Evolutionary conservation across 2,113 vertebrate genomes (phyloP), one percentile per base, ranked within the genome.

Genomic region (Xenopus borealis): DNA sequence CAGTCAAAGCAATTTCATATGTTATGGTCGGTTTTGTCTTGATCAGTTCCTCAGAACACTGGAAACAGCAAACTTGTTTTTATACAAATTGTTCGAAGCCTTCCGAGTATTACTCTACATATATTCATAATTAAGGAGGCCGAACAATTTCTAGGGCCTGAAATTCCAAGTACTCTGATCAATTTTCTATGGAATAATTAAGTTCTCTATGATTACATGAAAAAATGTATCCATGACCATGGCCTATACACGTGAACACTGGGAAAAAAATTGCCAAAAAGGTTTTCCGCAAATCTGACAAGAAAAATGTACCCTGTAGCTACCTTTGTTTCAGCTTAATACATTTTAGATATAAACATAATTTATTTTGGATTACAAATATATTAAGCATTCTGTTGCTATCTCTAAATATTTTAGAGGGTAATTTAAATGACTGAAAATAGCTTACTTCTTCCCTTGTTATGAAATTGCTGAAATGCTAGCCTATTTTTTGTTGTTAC

Each of bases 111-210:
- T 17, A 19, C 12, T 67, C 45, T 50, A 67, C 18, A 66, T 40
- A 66, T 14, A 68, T 20, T 17, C 40, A 67, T n/a, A 50, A 69
- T 66, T 18, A 59, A 68, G 45, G n/a, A n/a, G 23, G 18, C 44
- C 53, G 17, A 68, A 69, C 23, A 12, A 12, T 55, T 69, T 63
- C 27, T 33, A 23, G 50, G 16, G 12, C 17, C 58, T 17, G 12
- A 68, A 62, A 30, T 76, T 76, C 73, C 66, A 63, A 55, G 73
- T 76, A 76, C n/a, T 40, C 7, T 23, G 50, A 58, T 53, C 45
- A 69, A 55, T 75, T 69, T 75, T 69, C 72, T 52, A 50, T 13
- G 30, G 17, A 76, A 76, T 69, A 62, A 76, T 63, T 46, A 44
- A 44, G 57, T 11, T 9, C 30, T n/a, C 20, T 55, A 45, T 69